phyloP scores from a whole-genome alignment of 2,797 vertebrate species.

The Bradypus variegatus region DNA sequence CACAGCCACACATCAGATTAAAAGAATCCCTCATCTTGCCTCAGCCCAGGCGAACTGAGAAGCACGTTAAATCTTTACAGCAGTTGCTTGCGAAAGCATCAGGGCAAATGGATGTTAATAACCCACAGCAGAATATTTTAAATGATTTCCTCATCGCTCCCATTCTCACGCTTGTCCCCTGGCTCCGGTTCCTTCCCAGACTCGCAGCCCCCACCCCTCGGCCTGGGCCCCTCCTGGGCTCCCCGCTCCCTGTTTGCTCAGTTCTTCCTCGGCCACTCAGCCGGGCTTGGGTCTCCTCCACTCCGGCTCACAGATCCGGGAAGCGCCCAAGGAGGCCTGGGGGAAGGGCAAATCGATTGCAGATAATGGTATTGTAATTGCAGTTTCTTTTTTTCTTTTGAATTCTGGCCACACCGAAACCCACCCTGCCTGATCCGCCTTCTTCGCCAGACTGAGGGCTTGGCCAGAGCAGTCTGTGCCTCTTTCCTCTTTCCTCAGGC shows the following conservation, averaged over 20 bases:
- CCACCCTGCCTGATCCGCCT: accelerated
- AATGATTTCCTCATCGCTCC: accelerated
- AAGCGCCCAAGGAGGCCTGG: too few species aligned
- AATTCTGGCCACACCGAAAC: not conserved
- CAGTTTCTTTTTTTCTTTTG: too few species aligned
- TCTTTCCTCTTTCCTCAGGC: too few species aligned
- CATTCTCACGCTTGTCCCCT: accelerated
- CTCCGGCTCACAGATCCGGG: not conserved
- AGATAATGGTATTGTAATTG: too few species aligned
- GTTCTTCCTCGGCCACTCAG: not conserved
- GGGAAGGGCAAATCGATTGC: accelerated
- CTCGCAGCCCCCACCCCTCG: not conserved
- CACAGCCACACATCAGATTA: not conserved
- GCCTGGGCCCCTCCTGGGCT: not conserved
- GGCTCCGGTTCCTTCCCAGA: accelerated
- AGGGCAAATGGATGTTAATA: too few species aligned
- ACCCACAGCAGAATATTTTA: accelerated
- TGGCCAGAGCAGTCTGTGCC: too few species aligned
- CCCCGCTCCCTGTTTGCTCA: too few species aligned
- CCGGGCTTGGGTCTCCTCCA: not conserved
- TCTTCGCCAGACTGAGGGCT: accelerated
- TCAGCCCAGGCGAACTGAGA: not conserved
- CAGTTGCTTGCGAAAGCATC: too few species aligned
- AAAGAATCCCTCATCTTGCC: not conserved
- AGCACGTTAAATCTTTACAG: not conserved